A percentile compares a stretch with the other conserved stretches of the same genome.
Conservation (phyloP, 2,113 vertebrate genomes). For the Neoarius graeffei region DNA sequence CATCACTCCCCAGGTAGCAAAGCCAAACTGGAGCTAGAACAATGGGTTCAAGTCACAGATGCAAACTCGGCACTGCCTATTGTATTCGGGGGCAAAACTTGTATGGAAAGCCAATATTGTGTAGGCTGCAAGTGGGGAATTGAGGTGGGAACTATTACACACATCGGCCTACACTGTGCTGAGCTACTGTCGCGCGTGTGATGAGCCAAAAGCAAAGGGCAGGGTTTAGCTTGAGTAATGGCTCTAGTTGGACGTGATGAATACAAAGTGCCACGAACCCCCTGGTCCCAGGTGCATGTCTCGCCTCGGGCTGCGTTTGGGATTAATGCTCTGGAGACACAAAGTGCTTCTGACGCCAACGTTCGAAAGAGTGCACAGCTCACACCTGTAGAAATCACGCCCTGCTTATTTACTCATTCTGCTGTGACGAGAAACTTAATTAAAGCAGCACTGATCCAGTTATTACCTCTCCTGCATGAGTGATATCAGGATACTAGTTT, state of each 20-base stretch:
- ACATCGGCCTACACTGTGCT: neutral
- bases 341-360: neutral
- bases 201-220: neutral
- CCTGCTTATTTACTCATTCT: constrained; percentile 15
- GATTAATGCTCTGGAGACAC: constrained; percentile 18
- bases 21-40: constrained; percentile 35
- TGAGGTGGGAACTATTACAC: neutral
- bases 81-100: neutral
- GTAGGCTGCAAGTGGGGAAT: neutral
- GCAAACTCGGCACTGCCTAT: constrained; percentile 9
- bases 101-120: neutral
- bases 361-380: neutral
- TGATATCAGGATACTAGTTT: neutral
- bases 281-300: constrained; percentile 12
- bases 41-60: constrained; percentile 23
- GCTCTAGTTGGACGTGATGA: constrained; percentile 21
- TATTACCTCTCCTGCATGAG: constrained; percentile 9
- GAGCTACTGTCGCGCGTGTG: neutral
- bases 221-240: constrained; percentile 20
- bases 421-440: constrained; percentile 22
- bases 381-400: neutral
- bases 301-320: neutral
- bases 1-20: constrained; percentile 19
- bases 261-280: constrained; percentile 24
- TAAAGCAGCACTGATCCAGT: constrained; percentile 14